Evolutionary conservation across 2,797 vertebrate species (phyloP).

Genomic region (Eulemur rubriventer): DNA sequence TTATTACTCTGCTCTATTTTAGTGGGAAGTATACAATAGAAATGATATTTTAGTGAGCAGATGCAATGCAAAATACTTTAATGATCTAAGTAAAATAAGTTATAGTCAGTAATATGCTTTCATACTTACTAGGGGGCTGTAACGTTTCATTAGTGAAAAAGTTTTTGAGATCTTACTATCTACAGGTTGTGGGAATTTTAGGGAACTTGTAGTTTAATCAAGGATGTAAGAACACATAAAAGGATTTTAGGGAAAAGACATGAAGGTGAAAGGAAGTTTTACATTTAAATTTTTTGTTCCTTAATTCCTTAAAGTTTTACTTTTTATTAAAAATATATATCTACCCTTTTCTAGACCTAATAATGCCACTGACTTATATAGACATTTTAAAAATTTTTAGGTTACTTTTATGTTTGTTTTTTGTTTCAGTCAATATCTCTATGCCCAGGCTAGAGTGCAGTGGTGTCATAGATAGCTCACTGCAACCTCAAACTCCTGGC

Average conservation of each 20-base stretch:
- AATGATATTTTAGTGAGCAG: constrained; percentile 31
- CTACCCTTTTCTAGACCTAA: background rate
- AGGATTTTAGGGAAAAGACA: background rate
- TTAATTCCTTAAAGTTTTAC: background rate
- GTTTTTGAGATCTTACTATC: constrained; percentile 11
- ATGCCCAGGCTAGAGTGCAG: background rate
- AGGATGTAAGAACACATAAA: background rate
- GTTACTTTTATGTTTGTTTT: background rate
- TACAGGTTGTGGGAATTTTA: constrained; percentile 37
- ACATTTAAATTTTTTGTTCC: constrained; percentile 27
- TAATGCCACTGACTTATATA: background rate
- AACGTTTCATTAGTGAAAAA: background rate
- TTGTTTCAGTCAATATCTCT: background rate
- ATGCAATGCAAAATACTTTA: constrained; percentile 16
- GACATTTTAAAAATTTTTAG: background rate
- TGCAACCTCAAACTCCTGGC: background rate
- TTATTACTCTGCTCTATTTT: constrained; percentile 30
- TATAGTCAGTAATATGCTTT: background rate
- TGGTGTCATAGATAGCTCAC: background rate
- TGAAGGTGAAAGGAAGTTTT: background rate
- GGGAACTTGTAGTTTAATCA: background rate
- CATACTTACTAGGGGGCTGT: background rate
- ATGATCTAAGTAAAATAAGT: constrained; percentile 28
- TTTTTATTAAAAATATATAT: constrained; percentile 16
- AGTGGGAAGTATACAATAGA: background rate